Conservation (phyloP, 2,888 invertebrate genomes). For the Aradus depressus region DNA sequence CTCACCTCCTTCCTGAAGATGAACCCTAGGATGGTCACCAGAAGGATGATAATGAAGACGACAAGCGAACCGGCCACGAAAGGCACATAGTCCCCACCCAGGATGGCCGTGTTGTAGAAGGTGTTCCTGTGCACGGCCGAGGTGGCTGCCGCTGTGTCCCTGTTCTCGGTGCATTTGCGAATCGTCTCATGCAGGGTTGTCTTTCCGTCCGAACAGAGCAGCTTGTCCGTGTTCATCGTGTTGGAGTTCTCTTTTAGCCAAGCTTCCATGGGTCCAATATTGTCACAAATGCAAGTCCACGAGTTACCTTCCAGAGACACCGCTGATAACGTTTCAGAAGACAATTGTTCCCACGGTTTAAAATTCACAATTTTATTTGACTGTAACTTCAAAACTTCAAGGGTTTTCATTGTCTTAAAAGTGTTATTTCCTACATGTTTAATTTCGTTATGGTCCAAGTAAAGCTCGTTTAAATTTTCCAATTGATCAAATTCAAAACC, state of each 20-base stretch:
- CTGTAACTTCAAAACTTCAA: slow-evolving; percentile 69
- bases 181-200: slow-evolving; percentile 63
- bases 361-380: slow-evolving; percentile 72
- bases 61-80: slow-evolving; percentile 70
- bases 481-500: slow-evolving; percentile 78
- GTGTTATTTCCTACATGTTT: slow-evolving; percentile 68
- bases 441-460: slow-evolving; percentile 75
- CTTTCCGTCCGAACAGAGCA: slow-evolving; percentile 67
- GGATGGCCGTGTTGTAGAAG: slow-evolving; percentile 59
- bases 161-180: slow-evolving; percentile 72
- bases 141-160: slow-evolving; percentile 64
- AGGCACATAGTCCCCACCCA: slow-evolving; percentile 73
- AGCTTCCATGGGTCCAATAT: slow-evolving; percentile 57
- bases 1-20: slow-evolving; percentile 75
- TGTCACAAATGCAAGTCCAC: slow-evolving; percentile 85
- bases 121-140: slow-evolving; percentile 54
- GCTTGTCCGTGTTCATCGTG: slow-evolving; percentile 66
- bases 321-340: slow-evolving; percentile 52
- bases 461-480: slow-evolving; percentile 65
- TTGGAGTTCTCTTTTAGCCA: slow-evolving; percentile 72
- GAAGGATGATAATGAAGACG: slow-evolving; percentile 62
- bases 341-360: slow-evolving; percentile 64
- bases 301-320: slow-evolving; percentile 71
- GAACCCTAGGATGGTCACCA: slow-evolving; percentile 65
- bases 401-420: slow-evolving; percentile 60